phyloP scores from a whole-genome alignment of 2,888 invertebrate genomes.

The Melanostoma scalare region DNA sequence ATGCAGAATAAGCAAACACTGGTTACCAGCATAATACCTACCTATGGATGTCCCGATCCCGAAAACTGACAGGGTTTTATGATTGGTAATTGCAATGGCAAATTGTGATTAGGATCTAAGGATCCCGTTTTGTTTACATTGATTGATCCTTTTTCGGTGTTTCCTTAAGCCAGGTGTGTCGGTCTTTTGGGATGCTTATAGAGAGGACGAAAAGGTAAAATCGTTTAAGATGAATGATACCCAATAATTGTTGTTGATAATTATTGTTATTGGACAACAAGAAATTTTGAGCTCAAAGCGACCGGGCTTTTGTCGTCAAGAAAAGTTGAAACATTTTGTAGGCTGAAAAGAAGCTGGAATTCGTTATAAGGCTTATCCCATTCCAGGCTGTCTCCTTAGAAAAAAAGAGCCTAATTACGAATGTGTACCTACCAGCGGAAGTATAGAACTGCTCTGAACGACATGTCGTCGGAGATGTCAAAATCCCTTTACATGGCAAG shows the following conservation, averaged over 20 bases:
- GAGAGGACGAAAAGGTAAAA: not conserved
- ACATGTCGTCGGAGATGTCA: too few relatives aligned
- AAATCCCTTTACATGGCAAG: too few relatives aligned
- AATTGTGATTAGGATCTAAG: conserved; percentile 66
- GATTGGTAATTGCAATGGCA: conserved; percentile 63
- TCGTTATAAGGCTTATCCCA: too few relatives aligned
- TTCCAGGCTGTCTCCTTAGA: too few relatives aligned
- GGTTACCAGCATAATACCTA: not conserved
- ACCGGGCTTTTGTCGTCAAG: too few relatives aligned
- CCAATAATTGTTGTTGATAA: conserved; percentile 35
- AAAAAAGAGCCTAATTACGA: too few relatives aligned
- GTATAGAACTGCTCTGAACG: too few relatives aligned
- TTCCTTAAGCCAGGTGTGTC: conserved; percentile 50
- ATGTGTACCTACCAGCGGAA: too few relatives aligned
- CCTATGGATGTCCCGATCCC: conserved; percentile 21
- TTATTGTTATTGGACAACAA: conserved; percentile 3
- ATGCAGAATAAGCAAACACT: conserved; percentile 5
- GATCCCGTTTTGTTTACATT: conserved; percentile 49
- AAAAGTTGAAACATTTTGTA: too few relatives aligned
- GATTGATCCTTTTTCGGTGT: conserved; percentile 57
- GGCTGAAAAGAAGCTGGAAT: too few relatives aligned
- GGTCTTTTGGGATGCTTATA: not conserved
- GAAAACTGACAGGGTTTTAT: conserved; percentile 42
- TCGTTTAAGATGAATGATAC: conserved; percentile 2
- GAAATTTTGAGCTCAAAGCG: too few relatives aligned